Percentiles rank a stretch among this genome's conserved stretches.
Evolutionary conservation across 2,888 invertebrate species (phyloP).

Genomic region (Drosophila niveifrons): DNA sequence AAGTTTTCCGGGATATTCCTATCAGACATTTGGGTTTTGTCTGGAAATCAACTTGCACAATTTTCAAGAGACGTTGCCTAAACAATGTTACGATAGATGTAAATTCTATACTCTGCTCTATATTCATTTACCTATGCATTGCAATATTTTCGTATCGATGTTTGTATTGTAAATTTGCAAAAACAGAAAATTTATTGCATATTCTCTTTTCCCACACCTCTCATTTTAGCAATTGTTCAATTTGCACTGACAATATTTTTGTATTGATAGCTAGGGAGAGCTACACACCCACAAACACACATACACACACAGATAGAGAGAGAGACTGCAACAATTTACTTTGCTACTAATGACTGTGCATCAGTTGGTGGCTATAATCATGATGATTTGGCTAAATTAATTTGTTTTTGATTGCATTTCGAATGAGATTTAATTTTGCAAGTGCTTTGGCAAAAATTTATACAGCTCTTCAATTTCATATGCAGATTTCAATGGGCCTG

Average conservation of each 20-base stretch:
- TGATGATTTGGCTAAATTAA: conserved; percentile 53
- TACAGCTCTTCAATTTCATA: neutral
- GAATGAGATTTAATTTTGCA: conserved; percentile 36
- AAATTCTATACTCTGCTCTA: neutral
- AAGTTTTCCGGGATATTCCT: neutral
- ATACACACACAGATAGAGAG: too few species aligned
- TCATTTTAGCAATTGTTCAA: conserved; percentile 10
- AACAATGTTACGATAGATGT: neutral
- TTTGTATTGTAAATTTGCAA: conserved; percentile 48
- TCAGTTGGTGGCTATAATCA: conserved; percentile 30
- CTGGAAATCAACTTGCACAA: neutral
- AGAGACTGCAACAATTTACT: neutral
- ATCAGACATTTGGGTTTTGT: neutral
- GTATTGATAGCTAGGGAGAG: neutral
- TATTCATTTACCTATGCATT: conserved; percentile 3
- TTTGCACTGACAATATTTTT: conserved; percentile 22
- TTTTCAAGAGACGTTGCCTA: neutral
- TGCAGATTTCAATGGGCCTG: conserved; percentile 6
- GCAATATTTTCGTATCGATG: conserved; percentile 35
- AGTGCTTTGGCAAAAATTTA: conserved; percentile 20
- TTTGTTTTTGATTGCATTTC: conserved; percentile 42
- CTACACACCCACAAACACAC: too few species aligned
- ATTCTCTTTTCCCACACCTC: neutral
- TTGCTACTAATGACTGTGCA: neutral
- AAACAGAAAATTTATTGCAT: conserved; percentile 30